Evolutionary conservation across 1,140 invertebrate species (phyloP).

Genomic region (Drosophila teissieri): DNA sequence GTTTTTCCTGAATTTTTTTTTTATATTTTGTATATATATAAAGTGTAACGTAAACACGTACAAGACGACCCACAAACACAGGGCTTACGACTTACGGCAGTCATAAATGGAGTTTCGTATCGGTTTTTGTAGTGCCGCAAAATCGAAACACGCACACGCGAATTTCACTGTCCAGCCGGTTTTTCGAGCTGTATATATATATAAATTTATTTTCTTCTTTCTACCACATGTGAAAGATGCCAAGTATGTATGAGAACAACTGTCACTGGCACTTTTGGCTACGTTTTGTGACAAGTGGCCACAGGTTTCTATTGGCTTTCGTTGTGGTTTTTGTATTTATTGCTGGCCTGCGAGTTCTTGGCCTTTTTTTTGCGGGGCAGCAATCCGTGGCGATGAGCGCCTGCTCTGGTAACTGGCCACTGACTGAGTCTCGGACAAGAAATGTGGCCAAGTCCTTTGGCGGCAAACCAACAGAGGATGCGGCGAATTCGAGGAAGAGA

Average conservation of each 20-base stretch:
- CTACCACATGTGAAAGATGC: slow-evolving; percentile 49
- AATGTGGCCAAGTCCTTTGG: slow-evolving; percentile 55
- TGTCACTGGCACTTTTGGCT: slow-evolving; percentile 67
- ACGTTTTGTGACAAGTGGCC: slow-evolving; percentile 69
- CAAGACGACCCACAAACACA: slow-evolving; percentile 47
- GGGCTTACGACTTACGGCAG: slow-evolving; percentile 32
- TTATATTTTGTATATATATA: slow-evolving; percentile 8
- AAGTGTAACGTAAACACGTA: slow-evolving; percentile 59
- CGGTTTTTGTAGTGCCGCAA: slow-evolving; percentile 52
- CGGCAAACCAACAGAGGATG: slow-evolving; percentile 50
- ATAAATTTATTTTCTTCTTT: background rate
- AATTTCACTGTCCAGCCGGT: slow-evolving; percentile 38
- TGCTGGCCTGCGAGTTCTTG: slow-evolving; percentile 3
- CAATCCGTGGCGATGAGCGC: slow-evolving; percentile 27
- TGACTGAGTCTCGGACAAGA: slow-evolving; percentile 55
- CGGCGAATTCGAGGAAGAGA: slow-evolving; percentile 59
- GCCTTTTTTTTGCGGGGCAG: background rate
- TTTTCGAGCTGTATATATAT: background rate
- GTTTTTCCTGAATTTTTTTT: slow-evolving; percentile 41
- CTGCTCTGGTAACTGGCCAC: slow-evolving; percentile 55
- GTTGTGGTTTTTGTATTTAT: slow-evolving; percentile 42
- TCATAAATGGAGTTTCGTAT: slow-evolving; percentile 65
- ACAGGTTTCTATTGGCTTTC: slow-evolving; percentile 57
- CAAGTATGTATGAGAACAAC: slow-evolving; percentile 42
- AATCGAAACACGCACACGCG: slow-evolving; percentile 74